These are phyloP conservation scores for Apis florea DNA, from an alignment of 1,140 invertebrate genomes.

Conservation along the genomic window DNA sequence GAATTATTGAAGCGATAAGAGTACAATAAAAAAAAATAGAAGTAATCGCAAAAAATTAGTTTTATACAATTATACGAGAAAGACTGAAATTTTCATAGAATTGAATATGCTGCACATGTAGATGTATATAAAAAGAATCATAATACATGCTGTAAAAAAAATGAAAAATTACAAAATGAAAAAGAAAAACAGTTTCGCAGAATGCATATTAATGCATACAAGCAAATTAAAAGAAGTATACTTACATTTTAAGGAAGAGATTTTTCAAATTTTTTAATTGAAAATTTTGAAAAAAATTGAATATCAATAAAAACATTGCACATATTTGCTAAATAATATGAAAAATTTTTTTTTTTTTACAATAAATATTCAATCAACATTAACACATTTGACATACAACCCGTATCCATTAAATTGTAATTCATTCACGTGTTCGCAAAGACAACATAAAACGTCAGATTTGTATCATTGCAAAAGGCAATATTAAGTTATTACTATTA, in stretches of 20 bases:
- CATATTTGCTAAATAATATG: conserved; percentile 19
- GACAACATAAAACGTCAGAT: conserved; percentile 9
- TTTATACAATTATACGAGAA: not conserved
- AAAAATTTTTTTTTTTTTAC: conserved; percentile 5
- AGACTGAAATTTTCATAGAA: not conserved
- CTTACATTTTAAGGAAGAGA: conserved; percentile 46
- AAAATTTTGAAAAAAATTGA: conserved; percentile 16
- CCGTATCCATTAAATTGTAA: conserved; percentile 56
- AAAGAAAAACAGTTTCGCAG: conserved; percentile 36
- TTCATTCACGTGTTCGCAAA: conserved; percentile 52
- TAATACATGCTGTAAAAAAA: conserved; percentile 28
- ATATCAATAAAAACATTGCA: conserved; percentile 42
- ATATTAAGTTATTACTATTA: not conserved
- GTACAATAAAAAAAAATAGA: conserved; percentile 12
- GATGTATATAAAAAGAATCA: conserved; percentile 19
- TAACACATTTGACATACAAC: conserved; percentile 53
- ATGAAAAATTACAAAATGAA: conserved; percentile 36
- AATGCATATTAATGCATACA: conserved; percentile 23
- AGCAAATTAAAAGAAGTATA: conserved; percentile 22
- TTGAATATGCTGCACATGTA: not conserved
- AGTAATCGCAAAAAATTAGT: not conserved
- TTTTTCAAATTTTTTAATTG: conserved; percentile 10
- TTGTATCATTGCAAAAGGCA: not conserved
- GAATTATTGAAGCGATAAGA: conserved; percentile 3
- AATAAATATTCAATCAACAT: conserved; percentile 42